Evolutionary conservation across 2,113 vertebrate genomes (phyloP).

Genomic region (Polypterus senegalus): DNA sequence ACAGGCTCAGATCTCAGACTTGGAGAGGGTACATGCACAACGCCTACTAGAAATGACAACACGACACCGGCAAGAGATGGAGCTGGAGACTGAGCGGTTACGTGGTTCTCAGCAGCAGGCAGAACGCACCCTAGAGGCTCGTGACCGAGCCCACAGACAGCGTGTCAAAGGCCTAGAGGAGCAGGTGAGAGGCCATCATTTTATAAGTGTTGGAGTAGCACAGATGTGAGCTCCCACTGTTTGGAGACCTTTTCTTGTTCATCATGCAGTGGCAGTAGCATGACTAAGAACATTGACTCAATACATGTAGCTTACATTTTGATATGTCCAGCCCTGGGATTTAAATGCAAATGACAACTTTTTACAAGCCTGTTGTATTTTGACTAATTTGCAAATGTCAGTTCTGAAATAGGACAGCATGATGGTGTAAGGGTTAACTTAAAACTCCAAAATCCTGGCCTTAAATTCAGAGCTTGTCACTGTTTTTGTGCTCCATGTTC

Average conservation of each 20-base stretch:
- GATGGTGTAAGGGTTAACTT: too few relatives aligned
- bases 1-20: slow-evolving; percentile 41
- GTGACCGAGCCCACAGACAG: slow-evolving; percentile 43
- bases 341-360: too few relatives aligned
- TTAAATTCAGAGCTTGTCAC: too few relatives aligned
- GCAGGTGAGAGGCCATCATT: slow-evolving; percentile 34
- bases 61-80: slow-evolving; percentile 44
- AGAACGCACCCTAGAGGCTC: slow-evolving; percentile 34
- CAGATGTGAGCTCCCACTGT: neutral
- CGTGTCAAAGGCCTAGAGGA: slow-evolving; percentile 44
- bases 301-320: too few relatives aligned
- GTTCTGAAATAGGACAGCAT: too few relatives aligned
- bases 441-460: too few relatives aligned
- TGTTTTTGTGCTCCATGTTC: too few relatives aligned
- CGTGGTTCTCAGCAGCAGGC: slow-evolving; percentile 40
- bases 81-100: slow-evolving; percentile 34
- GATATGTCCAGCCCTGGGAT: too few relatives aligned
- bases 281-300: too few relatives aligned
- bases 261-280: too few relatives aligned
- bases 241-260: neutral
- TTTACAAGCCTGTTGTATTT: too few relatives aligned
- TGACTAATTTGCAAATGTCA: too few relatives aligned
- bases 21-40: slow-evolving; percentile 45
- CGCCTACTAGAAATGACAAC: slow-evolving; percentile 45
- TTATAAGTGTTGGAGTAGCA: neutral